Base-by-base conservation (phyloP, 2,797 vertebrate species). In the Malacoctenus gilli region DNA sequence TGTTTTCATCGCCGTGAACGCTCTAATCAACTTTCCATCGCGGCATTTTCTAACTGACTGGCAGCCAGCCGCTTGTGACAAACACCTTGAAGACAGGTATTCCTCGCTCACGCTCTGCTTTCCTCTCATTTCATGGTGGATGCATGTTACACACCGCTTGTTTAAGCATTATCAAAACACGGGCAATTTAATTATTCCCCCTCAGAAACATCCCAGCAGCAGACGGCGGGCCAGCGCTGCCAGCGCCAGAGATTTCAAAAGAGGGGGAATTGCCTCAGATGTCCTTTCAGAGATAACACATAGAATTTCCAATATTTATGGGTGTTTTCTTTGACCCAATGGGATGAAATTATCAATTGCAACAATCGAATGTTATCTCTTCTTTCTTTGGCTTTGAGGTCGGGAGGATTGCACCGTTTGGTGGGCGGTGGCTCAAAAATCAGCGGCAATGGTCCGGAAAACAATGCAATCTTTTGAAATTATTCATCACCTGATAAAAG, bases 401-500 rank as follows among this genome's bases (percentile, higher is more conserved):
- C 64, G 44, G 76, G 32, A 56, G 2, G 59, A 74, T 40, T 69
- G 62, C 59, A 14, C 43, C 20, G 52, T 63, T 55, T 36, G 9
- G 32, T 11, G 12, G 35, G n/a, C 8, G 28, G 11, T 8, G 22
- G 50, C 20, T 57, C 28, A 68, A 68, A 68, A 65, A 69, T 49
- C 55, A 50, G 55, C 2, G 37, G 42, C 34, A 25, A 7, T 49
- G 56, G 37, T 67, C 57, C 54, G 62, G 14, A 78, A 78, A 80
- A 80, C 59, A 59, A 72, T 63, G 70, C 74, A 79, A 85, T 88
- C 77, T 84, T 75, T 80, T 82, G 42, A 60, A 66, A 80, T 75
- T 71, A 79, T 82, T 80, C 79, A 87, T 84, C 65, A 67, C 46
- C 77, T 78, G 86, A 88, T 89, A 85, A 86, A 85, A 85, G 79